Percentiles rank a stretch among this genome's conserved stretches.
These are phyloP conservation scores for Amblyjoppa fuscipennis DNA, from an alignment of 2,888 invertebrate species.

Conservation along the genomic window DNA sequence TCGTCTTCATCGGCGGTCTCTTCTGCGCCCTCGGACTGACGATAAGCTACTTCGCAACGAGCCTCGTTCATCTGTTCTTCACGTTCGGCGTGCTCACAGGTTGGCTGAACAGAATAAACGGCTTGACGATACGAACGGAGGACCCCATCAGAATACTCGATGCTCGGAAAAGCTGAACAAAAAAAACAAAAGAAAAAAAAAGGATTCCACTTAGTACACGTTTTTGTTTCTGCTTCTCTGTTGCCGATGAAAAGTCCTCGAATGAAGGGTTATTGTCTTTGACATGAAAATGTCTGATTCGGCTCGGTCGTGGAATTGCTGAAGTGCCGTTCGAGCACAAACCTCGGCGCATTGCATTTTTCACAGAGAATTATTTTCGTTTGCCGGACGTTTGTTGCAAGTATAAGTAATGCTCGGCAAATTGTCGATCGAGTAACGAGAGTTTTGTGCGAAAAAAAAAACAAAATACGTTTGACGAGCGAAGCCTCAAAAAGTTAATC, in stretches of 20 bases:
- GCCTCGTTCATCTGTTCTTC: slow-evolving; percentile 89
- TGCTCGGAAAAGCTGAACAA: neutral
- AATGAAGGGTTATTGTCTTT: neutral
- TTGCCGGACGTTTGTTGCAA: too few relatives aligned
- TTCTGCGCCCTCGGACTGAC: slow-evolving; percentile 91
- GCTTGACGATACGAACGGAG: slow-evolving; percentile 4
- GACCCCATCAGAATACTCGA: neutral
- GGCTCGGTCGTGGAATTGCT: slow-evolving; percentile 47
- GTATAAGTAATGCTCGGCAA: too few relatives aligned
- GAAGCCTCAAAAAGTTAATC: neutral
- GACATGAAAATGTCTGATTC: neutral
- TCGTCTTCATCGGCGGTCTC: slow-evolving; percentile 91
- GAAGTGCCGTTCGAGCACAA: slow-evolving; percentile 25
- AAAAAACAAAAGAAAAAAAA: neutral
- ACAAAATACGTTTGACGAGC: slow-evolving; percentile 16
- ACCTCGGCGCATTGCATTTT: neutral
- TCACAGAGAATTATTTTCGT: too few relatives aligned
- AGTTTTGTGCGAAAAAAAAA: neutral
- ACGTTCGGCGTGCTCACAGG: slow-evolving; percentile 91
- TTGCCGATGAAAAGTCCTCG: slow-evolving; percentile 27
- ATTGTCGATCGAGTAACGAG: neutral
- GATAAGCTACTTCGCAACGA: slow-evolving; percentile 90
- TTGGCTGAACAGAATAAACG: slow-evolving; percentile 79
- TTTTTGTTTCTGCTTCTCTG: slow-evolving; percentile 59
- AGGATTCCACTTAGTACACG: slow-evolving; percentile 38